Base-by-base conservation (phyloP, 2,113 vertebrate genomes). In the Sprattus sprattus region DNA sequence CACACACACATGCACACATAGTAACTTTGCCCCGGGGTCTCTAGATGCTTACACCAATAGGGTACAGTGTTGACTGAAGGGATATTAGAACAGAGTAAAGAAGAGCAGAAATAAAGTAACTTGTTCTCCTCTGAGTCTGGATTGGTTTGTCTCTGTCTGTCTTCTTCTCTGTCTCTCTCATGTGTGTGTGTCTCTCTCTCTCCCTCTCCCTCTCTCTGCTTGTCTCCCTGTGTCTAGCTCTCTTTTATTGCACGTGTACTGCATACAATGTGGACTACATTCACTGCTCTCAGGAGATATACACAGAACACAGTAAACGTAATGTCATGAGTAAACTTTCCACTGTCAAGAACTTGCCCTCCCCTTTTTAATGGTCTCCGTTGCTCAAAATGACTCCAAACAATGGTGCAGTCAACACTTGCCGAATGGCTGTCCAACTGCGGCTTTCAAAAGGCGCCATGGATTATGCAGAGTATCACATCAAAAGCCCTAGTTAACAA, bases 391-490 rank as follows among this genome's bases (percentile, higher is more conserved):
- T 3, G 64, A 71, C 64, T 71, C n/a, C 25, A 28, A 4, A 71
- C 25, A 71, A 71, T 71, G 25, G 64, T 13, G n/a, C 11, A 28
- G n/a, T 71, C n/a, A 32, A 11, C 25, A 28, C 25, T 32, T 28
- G 64, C 64, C 64, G 9, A 28, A 13, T 25, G 64, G 7, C 64
- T 71, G 28, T 71, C 64, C 64, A 71, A 71, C 11, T 32, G 64
- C 25, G 64, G n/a, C 64, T 71, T 71, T 71, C 64, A 32, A 71
- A 54, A 71, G 64, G 64, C 64, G 64, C 64, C 64, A 71, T 8
- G 64, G 25, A 71, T 71, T 71, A 28, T 32, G 25, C 11, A 11
- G 64, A 71, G 52, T 18, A 71, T 71, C 25, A 71, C 64, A 71
- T 71, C 64, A 71, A 71, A 71, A 71, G 64, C 10, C 25, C 64